These are phyloP conservation scores for Eristalinus sepulchralis DNA, from an alignment of 2,888 invertebrate genomes.

Conservation along the genomic window DNA sequence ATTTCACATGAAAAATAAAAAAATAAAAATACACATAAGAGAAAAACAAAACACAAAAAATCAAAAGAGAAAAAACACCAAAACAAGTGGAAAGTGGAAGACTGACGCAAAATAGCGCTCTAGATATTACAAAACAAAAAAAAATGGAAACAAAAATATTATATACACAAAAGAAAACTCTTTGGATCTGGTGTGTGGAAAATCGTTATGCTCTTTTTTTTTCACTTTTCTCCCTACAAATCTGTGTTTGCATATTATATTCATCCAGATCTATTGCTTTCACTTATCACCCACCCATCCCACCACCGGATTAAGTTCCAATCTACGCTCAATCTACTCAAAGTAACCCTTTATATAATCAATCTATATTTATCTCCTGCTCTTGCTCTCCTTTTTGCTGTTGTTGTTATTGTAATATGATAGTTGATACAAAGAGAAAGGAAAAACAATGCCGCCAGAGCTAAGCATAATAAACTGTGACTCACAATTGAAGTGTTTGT, in stretches of 20 bases:
- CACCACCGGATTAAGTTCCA: not conserved
- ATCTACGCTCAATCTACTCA: not conserved
- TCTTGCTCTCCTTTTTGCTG: conserved; percentile 11
- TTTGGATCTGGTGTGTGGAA: conserved; percentile 53
- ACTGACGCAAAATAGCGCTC: conserved; percentile 67
- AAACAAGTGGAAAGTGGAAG: conserved; percentile 68
- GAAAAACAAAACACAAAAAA: conserved; percentile 7
- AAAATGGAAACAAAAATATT: conserved; percentile 32
- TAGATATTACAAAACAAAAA: conserved; percentile 65
- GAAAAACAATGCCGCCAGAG: conserved; percentile 56
- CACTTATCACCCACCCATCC: not conserved
- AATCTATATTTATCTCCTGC: not conserved
- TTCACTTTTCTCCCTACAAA: not conserved
- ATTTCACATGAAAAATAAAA: not conserved
- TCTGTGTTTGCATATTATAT: not conserved
- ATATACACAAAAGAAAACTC: not conserved
- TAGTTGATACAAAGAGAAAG: conserved; percentile 12
- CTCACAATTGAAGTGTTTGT: conserved; percentile 68
- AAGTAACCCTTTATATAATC: not conserved
- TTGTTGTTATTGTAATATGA: conserved; percentile 49
- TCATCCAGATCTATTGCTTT: conserved; percentile 3
- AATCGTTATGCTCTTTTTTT: not conserved
- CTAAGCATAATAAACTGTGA: conserved; percentile 68
- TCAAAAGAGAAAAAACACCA: conserved; percentile 59
- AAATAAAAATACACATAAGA: not conserved